Percentiles rank a stretch among this genome's conserved stretches.
Evolutionary conservation across 1,140 invertebrate species (phyloP).

Genomic region (Stenopsyche tienmushanensis): DNA sequence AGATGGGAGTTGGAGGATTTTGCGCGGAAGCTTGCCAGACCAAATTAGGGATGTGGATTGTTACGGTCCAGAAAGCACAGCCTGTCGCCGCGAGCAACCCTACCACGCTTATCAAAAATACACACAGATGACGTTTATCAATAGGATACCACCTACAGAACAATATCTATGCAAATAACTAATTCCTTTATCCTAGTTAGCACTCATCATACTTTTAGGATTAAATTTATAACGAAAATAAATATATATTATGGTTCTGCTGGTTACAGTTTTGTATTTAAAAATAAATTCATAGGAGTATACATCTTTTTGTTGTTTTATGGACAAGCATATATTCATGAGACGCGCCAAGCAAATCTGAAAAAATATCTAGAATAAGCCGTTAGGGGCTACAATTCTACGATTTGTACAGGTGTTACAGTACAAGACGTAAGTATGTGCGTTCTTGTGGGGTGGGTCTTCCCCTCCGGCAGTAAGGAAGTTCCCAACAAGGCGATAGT

Average conservation of each 20-base stretch:
- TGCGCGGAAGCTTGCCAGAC: conserved; percentile 13
- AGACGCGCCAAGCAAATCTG: background rate
- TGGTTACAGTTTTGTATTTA: too few species aligned
- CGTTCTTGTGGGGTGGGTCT: background rate
- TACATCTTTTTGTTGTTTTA: too few species aligned
- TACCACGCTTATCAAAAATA: conserved; percentile 29
- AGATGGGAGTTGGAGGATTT: conserved; percentile 6
- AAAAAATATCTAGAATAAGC: too few species aligned
- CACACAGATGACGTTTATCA: conserved; percentile 30
- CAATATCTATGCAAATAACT: conserved; percentile 31
- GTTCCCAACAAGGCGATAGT: conserved; percentile 34
- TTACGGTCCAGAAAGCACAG: conserved; percentile 21
- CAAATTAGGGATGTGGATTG: conserved; percentile 31
- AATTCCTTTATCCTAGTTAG: conserved; percentile 18
- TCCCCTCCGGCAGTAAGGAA: conserved; percentile 36
- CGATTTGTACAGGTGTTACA: conserved; percentile 28
- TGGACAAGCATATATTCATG: too few species aligned
- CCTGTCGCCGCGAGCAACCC: conserved; percentile 7
- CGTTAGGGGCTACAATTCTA: too few species aligned
- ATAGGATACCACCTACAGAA: conserved; percentile 18
- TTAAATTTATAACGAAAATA: too few species aligned
- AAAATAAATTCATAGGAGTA: too few species aligned
- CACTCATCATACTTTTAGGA: background rate
- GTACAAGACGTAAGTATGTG: conserved; percentile 5
- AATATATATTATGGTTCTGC: too few species aligned